phyloP scores from a whole-genome alignment of 1,140 invertebrate species.

The Cherax quadricarinatus region DNA sequence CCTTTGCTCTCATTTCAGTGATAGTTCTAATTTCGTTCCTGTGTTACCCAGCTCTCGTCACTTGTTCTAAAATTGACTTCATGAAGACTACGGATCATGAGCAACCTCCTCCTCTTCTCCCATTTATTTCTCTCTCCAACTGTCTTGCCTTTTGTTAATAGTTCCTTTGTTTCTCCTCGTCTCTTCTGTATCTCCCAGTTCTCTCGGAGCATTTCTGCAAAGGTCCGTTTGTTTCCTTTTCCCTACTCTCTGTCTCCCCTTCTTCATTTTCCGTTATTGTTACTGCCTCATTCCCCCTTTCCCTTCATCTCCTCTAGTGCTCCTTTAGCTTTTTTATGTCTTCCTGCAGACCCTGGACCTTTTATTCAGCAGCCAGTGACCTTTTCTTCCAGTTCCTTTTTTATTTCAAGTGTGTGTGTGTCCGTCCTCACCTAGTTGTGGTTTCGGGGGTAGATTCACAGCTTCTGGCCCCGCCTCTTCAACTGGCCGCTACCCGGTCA shows the following conservation, averaged over 20 bases:
- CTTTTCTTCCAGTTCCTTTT: background rate
- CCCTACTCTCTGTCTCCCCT: no score
- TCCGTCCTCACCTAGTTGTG: background rate
- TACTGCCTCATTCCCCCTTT: background rate
- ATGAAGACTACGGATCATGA: no score
- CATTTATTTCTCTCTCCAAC: background rate
- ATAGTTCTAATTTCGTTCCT: no score
- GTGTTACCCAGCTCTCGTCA: no score
- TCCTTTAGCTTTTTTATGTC: background rate
- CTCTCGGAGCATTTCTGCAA: background rate
- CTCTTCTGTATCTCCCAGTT: background rate
- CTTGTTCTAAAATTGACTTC: no score
- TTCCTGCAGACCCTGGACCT: background rate
- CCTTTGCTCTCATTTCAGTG: no score
- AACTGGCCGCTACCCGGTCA: no score
- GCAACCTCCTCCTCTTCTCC: background rate
- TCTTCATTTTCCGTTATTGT: background rate
- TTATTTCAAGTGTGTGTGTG: background rate
- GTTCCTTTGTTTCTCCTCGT: background rate
- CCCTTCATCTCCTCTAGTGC: background rate
- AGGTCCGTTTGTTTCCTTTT: background rate
- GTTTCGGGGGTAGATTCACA: no score
- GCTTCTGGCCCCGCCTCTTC: no score
- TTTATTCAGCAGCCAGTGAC: background rate
- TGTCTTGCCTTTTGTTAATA: background rate